These are phyloP conservation scores for Eubasilissa regina DNA, from an alignment of 1,140 invertebrate genomes.

Conservation along the genomic window DNA sequence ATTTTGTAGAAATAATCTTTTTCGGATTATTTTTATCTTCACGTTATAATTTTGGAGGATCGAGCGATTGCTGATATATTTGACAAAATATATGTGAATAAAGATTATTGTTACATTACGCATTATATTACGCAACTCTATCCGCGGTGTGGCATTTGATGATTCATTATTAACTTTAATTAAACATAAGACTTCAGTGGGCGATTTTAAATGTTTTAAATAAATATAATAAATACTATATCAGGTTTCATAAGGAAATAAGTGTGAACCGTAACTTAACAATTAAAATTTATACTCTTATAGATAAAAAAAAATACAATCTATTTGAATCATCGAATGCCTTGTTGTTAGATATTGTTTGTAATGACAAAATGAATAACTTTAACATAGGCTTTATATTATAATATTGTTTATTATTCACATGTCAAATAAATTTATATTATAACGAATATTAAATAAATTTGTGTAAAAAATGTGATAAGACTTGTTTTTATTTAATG, in stretches of 20 bases:
- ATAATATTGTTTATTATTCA: slow-evolving; percentile 55
- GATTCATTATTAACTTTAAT: slow-evolving; percentile 2
- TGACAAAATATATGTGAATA: slow-evolving; percentile 11
- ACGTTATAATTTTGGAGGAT: background rate
- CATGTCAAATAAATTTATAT: slow-evolving; percentile 58
- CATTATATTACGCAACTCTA: slow-evolving; percentile 9
- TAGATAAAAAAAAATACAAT: too few species aligned
- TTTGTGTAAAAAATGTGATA: slow-evolving; percentile 57
- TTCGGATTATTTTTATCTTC: slow-evolving; percentile 9
- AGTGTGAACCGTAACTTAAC: too few species aligned
- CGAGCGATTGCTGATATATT: slow-evolving; percentile 18
- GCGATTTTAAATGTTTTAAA: too few species aligned
- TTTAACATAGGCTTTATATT: slow-evolving; percentile 55
- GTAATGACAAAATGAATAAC: slow-evolving; percentile 49
- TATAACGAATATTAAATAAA: slow-evolving; percentile 58
- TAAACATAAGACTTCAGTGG: too few species aligned
- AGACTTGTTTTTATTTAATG: slow-evolving; percentile 13
- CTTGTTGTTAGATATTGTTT: slow-evolving; percentile 6
- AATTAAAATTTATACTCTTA: too few species aligned
- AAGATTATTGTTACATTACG: slow-evolving; percentile 3
- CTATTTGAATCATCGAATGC: slow-evolving; percentile 8
- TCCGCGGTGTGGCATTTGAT: background rate
- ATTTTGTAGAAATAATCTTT: slow-evolving; percentile 1
- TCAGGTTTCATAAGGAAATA: too few species aligned
- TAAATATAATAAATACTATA: too few species aligned